Evolutionary conservation across 2,113 vertebrate genomes (phyloP), one percentile per base, ranked within the genome.

Genomic region (Myocastor coypus): DNA sequence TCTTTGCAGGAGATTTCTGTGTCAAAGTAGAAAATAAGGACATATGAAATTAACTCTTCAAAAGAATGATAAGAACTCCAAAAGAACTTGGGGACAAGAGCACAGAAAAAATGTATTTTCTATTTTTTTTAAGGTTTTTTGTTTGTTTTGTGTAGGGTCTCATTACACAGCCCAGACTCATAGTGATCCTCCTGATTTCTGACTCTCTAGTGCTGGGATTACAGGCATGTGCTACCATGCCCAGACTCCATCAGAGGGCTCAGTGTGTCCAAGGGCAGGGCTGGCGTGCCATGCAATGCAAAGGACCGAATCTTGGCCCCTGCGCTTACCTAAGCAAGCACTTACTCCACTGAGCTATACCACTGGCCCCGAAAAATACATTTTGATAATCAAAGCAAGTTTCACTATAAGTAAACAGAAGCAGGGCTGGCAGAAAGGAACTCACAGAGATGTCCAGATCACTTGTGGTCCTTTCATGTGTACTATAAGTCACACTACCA

Each of bases 1-100:
- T 99, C 99, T 99, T 99, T 63, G 99, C 99, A 7, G 99, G 99
- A 19, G 99, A 99, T 97, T 99, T 99, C 99, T 99, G 99, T 89
- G 83, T 94, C 69, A 95, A 95, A 92, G 90, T 4, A 95, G 82
- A 97, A 95, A 97, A 96, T 81, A 94, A 92, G 75, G 77, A 97
- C 91, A 96, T 42, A 86, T 89, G 63, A 46, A 95, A 87, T 91
- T 96, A 92, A 92, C 64, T 59, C 80, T 95, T 96, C 83, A 84
- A 90, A 96, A 80, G 52, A 92, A 97, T 1, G 9, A 73, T 46
- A 94, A 69, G 71, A 77, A 84, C 28, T 81, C 77, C 20, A 81
- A 89, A 93, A 92, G 13, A 89, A 83, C 32, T 59, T 75, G 40
- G 19, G 89, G 52, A 69, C n/a, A 81, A 88, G 55, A 92, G 32